Evolutionary conservation across 2,888 invertebrate species (phyloP).

Genomic region (Pollenia labialis): DNA sequence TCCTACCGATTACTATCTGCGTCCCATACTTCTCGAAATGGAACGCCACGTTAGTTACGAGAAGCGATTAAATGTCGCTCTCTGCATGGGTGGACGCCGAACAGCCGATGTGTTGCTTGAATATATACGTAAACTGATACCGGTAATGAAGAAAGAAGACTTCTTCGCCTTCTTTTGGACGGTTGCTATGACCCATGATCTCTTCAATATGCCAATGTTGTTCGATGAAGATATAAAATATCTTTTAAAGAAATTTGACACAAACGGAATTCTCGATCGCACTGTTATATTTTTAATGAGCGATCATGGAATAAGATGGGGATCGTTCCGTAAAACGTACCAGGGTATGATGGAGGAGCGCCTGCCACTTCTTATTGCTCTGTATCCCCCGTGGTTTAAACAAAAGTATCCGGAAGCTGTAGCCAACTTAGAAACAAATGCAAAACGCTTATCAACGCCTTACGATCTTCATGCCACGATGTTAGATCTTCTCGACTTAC

Average conservation of each 20-base stretch:
- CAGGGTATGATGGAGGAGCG: slow-evolving; percentile 95
- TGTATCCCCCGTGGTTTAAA: slow-evolving; percentile 90
- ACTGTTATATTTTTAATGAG: slow-evolving; percentile 91
- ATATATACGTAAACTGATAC: slow-evolving; percentile 88
- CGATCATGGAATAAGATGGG: slow-evolving; percentile 96
- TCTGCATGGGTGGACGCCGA: slow-evolving; percentile 84
- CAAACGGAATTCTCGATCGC: slow-evolving; percentile 85
- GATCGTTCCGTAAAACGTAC: slow-evolving; percentile 91
- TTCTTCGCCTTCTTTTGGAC: slow-evolving; percentile 95
- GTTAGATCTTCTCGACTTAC: slow-evolving; percentile 87
- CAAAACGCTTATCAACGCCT: slow-evolving; percentile 90
- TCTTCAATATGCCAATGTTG: slow-evolving; percentile 90
- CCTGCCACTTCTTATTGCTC: slow-evolving; percentile 90
- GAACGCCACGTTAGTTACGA: slow-evolving; percentile 88
- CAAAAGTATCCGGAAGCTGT: slow-evolving; percentile 87
- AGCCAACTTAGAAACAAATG: slow-evolving; percentile 88
- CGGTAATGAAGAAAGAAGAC: slow-evolving; percentile 86
- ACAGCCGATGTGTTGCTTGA: slow-evolving; percentile 89
- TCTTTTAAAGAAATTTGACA: slow-evolving; percentile 75
- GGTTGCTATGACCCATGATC: slow-evolving; percentile 93
- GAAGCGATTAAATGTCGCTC: slow-evolving; percentile 77
- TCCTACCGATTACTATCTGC: slow-evolving; percentile 94
- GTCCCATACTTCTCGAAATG: slow-evolving; percentile 89
- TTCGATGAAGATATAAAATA: slow-evolving; percentile 86
- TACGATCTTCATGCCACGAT: slow-evolving; percentile 94